These are phyloP conservation scores for Oceanodroma tethys DNA, from an alignment of 2,113 vertebrate species.

Conservation along the genomic window DNA sequence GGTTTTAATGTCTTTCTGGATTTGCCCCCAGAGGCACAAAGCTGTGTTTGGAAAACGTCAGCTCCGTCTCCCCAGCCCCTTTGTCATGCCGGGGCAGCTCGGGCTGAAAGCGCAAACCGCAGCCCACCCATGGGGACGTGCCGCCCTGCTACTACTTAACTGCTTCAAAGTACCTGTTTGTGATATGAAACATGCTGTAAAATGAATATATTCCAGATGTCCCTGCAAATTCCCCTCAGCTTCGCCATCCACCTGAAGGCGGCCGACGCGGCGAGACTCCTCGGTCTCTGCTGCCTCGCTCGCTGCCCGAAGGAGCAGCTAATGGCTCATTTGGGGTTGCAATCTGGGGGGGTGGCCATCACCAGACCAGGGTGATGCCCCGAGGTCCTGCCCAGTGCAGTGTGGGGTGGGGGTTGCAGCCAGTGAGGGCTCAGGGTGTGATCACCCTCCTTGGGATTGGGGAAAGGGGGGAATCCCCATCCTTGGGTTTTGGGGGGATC, in stretches of 20 bases:
- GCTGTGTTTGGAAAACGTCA: slow-evolving; percentile 68
- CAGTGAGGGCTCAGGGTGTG: not conserved
- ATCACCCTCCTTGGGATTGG: rapidly evolving
- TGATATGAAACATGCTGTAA: slow-evolving; percentile 72
- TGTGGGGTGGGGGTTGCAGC: not conserved
- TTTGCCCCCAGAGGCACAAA: slow-evolving; percentile 56
- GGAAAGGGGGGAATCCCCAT: not conserved
- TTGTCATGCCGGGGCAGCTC: slow-evolving; percentile 62
- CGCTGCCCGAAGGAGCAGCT: rapidly evolving
- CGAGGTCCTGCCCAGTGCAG: rapidly evolving
- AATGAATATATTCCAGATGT: slow-evolving; percentile 78
- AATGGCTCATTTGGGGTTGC: not conserved
- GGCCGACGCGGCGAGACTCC: not conserved
- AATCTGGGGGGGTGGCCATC: not conserved
- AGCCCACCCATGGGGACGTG: slow-evolving; percentile 78
- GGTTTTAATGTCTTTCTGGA: slow-evolving; percentile 51
- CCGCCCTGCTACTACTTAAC: slow-evolving; percentile 59
- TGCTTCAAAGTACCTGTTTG: slow-evolving; percentile 74
- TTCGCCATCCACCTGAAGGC: slow-evolving; percentile 59
- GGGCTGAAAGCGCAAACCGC: slow-evolving; percentile 68
- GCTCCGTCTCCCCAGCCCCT: slow-evolving; percentile 46
- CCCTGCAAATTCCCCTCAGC: not conserved
- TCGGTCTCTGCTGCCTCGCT: rapidly evolving
- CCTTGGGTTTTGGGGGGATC: not conserved
- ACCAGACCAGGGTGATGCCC: rapidly evolving